These are phyloP conservation scores for Luidia sarsii DNA, from an alignment of 53 echinoderm and acorn worm genomes.

Conservation along the genomic window DNA sequence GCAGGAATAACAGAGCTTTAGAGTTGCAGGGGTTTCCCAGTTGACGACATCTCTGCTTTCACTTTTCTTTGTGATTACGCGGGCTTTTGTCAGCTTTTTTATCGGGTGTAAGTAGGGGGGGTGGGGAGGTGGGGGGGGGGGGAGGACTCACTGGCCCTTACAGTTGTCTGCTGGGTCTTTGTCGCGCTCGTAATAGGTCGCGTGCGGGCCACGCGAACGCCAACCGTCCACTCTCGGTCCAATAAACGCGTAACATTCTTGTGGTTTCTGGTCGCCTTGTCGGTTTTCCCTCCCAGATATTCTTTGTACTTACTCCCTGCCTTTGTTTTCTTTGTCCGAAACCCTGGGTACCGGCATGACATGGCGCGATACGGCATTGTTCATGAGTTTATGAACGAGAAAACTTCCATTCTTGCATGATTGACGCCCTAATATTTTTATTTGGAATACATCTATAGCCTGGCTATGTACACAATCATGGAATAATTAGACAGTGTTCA, in stretches of 20 bases:
- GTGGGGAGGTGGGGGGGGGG: too few species aligned
- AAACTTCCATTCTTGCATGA: too few species aligned
- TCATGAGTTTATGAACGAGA: too few species aligned
- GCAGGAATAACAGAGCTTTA: too few species aligned
- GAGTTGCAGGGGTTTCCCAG: slow-evolving; percentile 24
- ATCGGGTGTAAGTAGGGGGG: too few species aligned
- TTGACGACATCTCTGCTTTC: slow-evolving; percentile 4
- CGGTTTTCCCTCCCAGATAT: neutral
- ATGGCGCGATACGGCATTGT: too few species aligned
- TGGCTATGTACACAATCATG: too few species aligned
- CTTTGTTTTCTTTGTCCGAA: neutral
- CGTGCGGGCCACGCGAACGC: slow-evolving; percentile 49
- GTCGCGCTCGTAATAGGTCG: slow-evolving; percentile 41
- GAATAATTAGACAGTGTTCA: too few species aligned
- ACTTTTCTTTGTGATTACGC: slow-evolving; percentile 44
- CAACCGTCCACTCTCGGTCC: slow-evolving; percentile 5
- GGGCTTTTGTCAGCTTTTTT: slow-evolving; percentile 3
- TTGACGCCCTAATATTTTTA: too few species aligned
- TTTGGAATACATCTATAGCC: too few species aligned
- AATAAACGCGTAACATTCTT: slow-evolving; percentile 37
- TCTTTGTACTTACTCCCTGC: neutral
- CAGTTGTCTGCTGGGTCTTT: slow-evolving; percentile 26
- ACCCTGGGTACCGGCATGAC: too few species aligned
- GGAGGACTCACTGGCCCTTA: too few species aligned
- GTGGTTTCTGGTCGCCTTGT: slow-evolving; percentile 19